Evolutionary conservation across 2,888 invertebrate genomes (phyloP).

Genomic region (Vanessa cardui): DNA sequence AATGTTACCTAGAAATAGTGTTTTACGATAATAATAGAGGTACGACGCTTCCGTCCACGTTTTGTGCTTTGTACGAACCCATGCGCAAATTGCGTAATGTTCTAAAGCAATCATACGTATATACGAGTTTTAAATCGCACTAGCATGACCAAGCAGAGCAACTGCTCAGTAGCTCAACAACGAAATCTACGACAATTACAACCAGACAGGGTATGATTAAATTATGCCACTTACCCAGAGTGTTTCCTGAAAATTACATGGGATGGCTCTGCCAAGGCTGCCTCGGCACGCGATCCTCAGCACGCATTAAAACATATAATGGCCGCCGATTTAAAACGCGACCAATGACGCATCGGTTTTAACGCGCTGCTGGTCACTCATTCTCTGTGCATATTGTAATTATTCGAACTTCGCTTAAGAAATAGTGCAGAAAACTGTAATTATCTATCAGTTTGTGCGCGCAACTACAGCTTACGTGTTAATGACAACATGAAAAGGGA

Average conservation of each 20-base stretch:
- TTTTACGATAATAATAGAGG: constrained; percentile 2
- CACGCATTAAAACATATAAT: constrained; percentile 73
- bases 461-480: constrained; percentile 18
- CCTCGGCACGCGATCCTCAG: constrained; percentile 73
- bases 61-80: constrained; percentile 2
- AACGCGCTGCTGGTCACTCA: constrained; percentile 66
- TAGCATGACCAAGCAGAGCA: constrained; percentile 52
- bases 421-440: constrained; percentile 47
- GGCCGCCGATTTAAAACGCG: constrained; percentile 65
- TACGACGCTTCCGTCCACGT: constrained; percentile 9
- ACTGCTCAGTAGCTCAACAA: constrained; percentile 69
- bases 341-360: constrained; percentile 80
- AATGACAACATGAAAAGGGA: constrained; percentile 17
- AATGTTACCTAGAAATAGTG: neutral
- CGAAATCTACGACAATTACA: constrained; percentile 77
- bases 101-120: constrained; percentile 51
- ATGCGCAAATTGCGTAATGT: constrained; percentile 41
- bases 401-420: constrained; percentile 49
- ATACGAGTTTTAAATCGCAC: constrained; percentile 44
- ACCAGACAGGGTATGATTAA: constrained; percentile 79
- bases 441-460: constrained; percentile 41
- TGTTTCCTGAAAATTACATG: constrained; percentile 82
- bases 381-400: constrained; percentile 60
- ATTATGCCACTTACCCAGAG: constrained; percentile 78
- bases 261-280: constrained; percentile 80